These are phyloP conservation scores for Homarus americanus DNA, from an alignment of 1,140 invertebrate species.

Conservation along the genomic window DNA sequence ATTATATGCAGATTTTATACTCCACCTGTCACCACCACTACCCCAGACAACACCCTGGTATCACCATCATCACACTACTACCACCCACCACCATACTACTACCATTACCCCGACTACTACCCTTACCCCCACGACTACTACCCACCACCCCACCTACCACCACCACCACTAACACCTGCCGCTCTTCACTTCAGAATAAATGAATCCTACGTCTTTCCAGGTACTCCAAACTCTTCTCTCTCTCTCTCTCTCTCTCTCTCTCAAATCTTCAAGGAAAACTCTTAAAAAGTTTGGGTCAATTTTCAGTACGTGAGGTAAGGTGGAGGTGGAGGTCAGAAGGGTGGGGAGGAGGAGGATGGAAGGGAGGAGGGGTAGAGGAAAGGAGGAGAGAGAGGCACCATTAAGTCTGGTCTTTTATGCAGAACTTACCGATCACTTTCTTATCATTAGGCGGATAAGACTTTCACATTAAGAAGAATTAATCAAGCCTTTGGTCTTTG, in stretches of 20 bases:
- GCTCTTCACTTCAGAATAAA: not conserved
- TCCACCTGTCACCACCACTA: not conserved
- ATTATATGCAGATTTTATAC: not conserved
- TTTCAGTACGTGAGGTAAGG: conserved; percentile 51
- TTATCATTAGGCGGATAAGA: conserved; percentile 68
- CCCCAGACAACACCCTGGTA: too few relatives aligned
- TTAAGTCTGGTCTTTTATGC: conserved; percentile 61
- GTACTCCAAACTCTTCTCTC: conserved; percentile 30
- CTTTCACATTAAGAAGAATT: conserved; percentile 63
- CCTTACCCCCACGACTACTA: not conserved
- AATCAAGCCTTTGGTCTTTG: conserved; percentile 36
- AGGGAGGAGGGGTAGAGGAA: too few relatives aligned
- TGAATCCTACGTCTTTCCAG: not conserved
- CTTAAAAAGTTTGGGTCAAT: conserved; percentile 53
- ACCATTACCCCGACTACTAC: too few relatives aligned
- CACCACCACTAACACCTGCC: not conserved
- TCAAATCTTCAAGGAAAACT: conserved; percentile 7
- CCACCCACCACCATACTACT: not conserved
- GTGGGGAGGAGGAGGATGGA: too few relatives aligned
- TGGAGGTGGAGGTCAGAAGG: too few relatives aligned
- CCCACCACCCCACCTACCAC: not conserved
- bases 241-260: not conserved
- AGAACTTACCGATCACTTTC: conserved; percentile 57
- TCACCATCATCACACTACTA: not conserved
- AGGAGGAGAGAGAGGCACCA: too few relatives aligned